phyloP scores from a whole-genome alignment of 2,888 invertebrate genomes.

The Drosophila kambysellisi region DNA sequence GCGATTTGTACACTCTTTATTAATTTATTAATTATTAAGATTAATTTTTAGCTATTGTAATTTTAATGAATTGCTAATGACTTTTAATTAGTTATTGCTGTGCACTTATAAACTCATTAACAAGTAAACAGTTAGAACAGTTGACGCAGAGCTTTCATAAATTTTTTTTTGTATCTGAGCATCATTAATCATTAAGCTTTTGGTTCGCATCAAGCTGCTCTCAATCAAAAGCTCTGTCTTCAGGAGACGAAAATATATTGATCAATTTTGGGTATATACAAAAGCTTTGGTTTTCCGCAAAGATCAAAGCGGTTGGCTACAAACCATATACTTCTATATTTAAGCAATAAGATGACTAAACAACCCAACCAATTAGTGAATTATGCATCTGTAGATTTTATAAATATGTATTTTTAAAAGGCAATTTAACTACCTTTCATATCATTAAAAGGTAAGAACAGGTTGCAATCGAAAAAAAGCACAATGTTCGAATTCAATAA shows the following conservation, averaged over 20 bases:
- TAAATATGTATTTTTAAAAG: not conserved
- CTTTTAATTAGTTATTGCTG: not conserved
- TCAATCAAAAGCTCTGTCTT: not conserved
- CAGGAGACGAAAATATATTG: not conserved
- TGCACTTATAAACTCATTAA: not conserved
- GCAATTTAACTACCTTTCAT: not conserved
- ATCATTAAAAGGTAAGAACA: not conserved
- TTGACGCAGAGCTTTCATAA: not conserved
- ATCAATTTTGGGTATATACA: too few species aligned
- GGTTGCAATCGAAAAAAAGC: not conserved
- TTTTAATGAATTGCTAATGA: not conserved
- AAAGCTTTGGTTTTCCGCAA: not conserved
- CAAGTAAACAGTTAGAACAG: not conserved
- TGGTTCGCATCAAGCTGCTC: not conserved
- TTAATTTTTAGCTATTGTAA: not conserved
- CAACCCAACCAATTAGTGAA: not conserved
- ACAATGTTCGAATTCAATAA: not conserved
- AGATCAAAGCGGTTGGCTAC: not conserved
- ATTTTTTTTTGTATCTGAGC: fast-evolving
- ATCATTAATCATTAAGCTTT: not conserved
- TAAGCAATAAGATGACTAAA: not conserved
- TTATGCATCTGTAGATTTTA: not conserved
- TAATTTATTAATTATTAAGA: not conserved
- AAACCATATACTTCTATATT: not conserved
- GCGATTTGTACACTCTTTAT: constrained; percentile 9